These are phyloP conservation scores for Pemphigus obesinymphae DNA, from an alignment of 1,140 invertebrate species.

Conservation along the genomic window DNA sequence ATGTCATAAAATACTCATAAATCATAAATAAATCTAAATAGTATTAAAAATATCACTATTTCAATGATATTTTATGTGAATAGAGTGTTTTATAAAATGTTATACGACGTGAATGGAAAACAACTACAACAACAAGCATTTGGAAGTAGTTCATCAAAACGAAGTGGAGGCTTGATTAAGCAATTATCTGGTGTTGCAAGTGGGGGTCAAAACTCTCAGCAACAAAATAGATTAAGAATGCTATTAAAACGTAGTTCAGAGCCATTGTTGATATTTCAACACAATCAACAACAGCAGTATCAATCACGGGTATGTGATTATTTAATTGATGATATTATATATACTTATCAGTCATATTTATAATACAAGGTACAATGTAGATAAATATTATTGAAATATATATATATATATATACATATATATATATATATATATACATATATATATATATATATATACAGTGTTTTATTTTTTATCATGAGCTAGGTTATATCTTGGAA, in stretches of 20 bases:
- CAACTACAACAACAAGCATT: constrained; percentile 58
- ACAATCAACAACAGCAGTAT: constrained; percentile 77
- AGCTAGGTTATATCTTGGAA: too few relatives aligned
- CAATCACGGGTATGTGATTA: constrained; percentile 60
- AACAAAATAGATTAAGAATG: constrained; percentile 65
- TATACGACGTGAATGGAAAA: constrained; percentile 59
- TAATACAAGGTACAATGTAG: too few relatives aligned
- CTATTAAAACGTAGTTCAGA: constrained; percentile 89
- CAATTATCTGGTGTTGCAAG: constrained; percentile 11
- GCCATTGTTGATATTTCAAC: constrained; percentile 78
- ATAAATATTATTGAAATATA: too few relatives aligned
- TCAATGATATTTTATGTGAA: constrained; percentile 28
- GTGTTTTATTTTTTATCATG: too few relatives aligned
- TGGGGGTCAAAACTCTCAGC: constrained; percentile 69
- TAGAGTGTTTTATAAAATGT: constrained; percentile 88
- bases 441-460: too few relatives aligned
- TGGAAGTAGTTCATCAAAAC: constrained; percentile 69
- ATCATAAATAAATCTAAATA: too few relatives aligned
- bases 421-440: too few relatives aligned
- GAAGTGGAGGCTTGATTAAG: constrained; percentile 29
- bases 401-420: too few relatives aligned
- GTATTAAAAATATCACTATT: too few relatives aligned
- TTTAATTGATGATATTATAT: too few relatives aligned
- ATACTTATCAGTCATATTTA: too few relatives aligned
- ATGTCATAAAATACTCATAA: too few relatives aligned